A percentile compares a stretch with the other conserved stretches of the same genome.
Evolutionary conservation across 2,113 vertebrate species (phyloP).

Genomic region (Diadophis punctatus): DNA sequence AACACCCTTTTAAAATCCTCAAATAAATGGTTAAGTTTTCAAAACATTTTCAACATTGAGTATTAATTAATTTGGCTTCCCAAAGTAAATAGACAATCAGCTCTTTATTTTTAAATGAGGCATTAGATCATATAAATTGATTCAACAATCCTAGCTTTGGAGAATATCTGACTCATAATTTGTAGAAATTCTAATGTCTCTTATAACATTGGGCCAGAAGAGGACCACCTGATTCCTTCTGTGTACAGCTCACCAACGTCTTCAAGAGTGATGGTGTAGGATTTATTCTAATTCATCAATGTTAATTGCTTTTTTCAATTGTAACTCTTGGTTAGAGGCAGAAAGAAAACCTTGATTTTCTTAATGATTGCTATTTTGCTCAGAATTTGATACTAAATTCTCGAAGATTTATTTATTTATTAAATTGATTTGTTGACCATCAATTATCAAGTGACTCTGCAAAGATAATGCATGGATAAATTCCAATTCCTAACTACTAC

Average conservation of each 20-base stretch:
- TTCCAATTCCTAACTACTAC: background rate
- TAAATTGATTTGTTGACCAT: too few relatives aligned
- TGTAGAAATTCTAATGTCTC: background rate
- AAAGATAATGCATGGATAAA: background rate
- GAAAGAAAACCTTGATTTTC: background rate
- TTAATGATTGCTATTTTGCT: background rate
- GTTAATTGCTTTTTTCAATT: background rate
- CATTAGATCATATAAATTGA: background rate
- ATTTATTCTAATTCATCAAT: background rate
- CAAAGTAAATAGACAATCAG: background rate
- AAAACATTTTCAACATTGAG: background rate
- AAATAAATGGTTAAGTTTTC: background rate
- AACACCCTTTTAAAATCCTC: background rate
- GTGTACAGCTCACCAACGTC: background rate
- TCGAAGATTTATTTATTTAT: too few relatives aligned
- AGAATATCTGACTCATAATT: background rate
- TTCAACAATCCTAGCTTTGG: background rate
- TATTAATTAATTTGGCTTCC: background rate
- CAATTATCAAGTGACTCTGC: too few relatives aligned
- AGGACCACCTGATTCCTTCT: background rate
- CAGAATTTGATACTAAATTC: background rate
- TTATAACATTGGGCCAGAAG: background rate
- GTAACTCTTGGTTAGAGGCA: background rate
- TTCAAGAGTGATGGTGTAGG: background rate
- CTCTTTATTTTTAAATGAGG: background rate